Evolutionary conservation across 2,113 vertebrate genomes (phyloP).

Genomic region (Periophthalmus modestus): DNA sequence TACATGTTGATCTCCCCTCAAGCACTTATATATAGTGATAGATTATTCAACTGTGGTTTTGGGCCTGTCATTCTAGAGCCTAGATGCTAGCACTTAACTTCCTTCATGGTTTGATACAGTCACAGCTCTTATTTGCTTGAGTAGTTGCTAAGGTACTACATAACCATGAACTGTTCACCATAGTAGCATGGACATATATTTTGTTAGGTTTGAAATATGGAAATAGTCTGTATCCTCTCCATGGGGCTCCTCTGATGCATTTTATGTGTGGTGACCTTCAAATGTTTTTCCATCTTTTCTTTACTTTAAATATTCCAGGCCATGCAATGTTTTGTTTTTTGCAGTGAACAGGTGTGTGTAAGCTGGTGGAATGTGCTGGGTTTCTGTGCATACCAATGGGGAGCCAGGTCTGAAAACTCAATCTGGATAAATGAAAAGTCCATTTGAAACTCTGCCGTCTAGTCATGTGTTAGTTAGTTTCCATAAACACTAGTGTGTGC

Average conservation of each 20-base stretch:
- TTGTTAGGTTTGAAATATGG: background rate
- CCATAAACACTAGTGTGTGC: conserved; percentile 2
- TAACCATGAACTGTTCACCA: background rate
- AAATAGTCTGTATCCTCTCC: conserved; percentile 8
- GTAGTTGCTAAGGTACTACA: background rate
- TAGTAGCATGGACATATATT: background rate
- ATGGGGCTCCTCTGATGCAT: conserved; percentile 38
- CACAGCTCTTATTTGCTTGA: background rate
- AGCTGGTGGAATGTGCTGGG: conserved; percentile 59
- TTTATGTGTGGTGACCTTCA: conserved; percentile 27
- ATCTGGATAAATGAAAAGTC: conserved; percentile 52
- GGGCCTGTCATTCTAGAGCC: background rate
- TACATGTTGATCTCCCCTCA: too few species aligned
- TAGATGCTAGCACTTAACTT: background rate
- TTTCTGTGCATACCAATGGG: conserved; percentile 52
- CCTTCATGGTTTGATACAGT: background rate
- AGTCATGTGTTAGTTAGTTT: background rate
- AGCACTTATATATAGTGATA: too few species aligned
- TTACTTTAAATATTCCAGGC: conserved; percentile 43
- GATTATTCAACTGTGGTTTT: background rate
- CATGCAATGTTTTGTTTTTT: conserved; percentile 3
- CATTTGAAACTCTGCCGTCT: conserved; percentile 24
- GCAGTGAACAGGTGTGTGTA: conserved; percentile 9
- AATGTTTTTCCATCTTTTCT: conserved; percentile 24
- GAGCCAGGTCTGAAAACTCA: conserved; percentile 50